Percentiles rank a stretch among this genome's conserved stretches.
These are phyloP conservation scores for Epinephelus coioides DNA, from an alignment of 2,797 vertebrate genomes.

Conservation along the genomic window DNA sequence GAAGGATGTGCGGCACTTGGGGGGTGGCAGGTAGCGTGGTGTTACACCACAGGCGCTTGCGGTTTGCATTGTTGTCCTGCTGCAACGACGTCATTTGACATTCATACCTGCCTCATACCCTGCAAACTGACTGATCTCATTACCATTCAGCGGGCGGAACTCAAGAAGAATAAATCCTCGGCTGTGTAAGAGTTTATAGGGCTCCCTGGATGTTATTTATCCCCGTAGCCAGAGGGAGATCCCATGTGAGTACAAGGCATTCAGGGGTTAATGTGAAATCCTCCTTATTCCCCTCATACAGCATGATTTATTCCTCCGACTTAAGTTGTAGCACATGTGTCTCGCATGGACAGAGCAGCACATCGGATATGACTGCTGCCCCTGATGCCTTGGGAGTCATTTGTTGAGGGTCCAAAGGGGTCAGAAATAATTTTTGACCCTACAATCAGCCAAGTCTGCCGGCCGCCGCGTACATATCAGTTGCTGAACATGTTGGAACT, in stretches of 20 bases:
- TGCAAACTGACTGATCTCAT: slow-evolving; percentile 75
- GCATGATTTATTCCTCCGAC: slow-evolving; percentile 82
- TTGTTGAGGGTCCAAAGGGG: slow-evolving; percentile 74
- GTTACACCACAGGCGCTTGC: slow-evolving; percentile 55
- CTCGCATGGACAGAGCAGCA: slow-evolving; percentile 78
- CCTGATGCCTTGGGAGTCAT: slow-evolving; percentile 75
- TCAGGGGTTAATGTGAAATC: slow-evolving; percentile 84
- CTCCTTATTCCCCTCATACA: slow-evolving; percentile 83
- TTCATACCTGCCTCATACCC: slow-evolving; percentile 73
- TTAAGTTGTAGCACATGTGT: slow-evolving; percentile 88
- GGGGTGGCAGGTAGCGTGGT: slow-evolving; percentile 49
- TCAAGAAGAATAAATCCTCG: slow-evolving; percentile 76
- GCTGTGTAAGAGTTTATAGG: slow-evolving; percentile 77
- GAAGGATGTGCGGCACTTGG: slow-evolving; percentile 52
- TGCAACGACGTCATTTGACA: slow-evolving; percentile 75
- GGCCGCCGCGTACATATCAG: slow-evolving; percentile 44
- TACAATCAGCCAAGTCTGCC: slow-evolving; percentile 66
- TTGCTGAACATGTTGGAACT: slow-evolving; percentile 36
- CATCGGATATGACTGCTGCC: slow-evolving; percentile 80
- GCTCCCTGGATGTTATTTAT: slow-evolving; percentile 83
- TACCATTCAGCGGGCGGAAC: slow-evolving; percentile 76
- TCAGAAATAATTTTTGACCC: slow-evolving; percentile 68
- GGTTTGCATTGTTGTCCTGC: slow-evolving; percentile 64
- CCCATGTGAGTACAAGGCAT: slow-evolving; percentile 81
- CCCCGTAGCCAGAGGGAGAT: slow-evolving; percentile 78